Conservation (phyloP, 2,113 vertebrate genomes). For the Microtus pennsylvanicus region DNA sequence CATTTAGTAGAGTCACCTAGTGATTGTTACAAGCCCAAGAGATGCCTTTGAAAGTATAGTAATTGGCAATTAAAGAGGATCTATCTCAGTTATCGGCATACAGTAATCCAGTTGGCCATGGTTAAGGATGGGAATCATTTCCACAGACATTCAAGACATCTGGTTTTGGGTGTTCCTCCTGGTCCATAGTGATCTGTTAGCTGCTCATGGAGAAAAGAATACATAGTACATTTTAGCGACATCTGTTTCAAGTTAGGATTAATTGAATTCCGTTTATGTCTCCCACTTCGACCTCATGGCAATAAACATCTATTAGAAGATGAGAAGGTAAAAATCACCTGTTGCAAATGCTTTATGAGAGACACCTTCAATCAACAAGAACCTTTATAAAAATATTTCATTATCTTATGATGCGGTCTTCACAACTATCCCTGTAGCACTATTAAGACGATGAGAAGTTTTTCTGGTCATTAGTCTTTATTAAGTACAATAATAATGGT, state of each 20-base stretch:
- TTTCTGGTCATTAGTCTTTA: background rate
- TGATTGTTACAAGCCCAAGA: conserved; percentile 37
- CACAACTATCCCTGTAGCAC: background rate
- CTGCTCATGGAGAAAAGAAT: conserved; percentile 16
- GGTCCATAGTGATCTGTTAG: conserved; percentile 55
- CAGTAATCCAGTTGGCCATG: conserved; percentile 44
- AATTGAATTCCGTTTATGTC: conserved; percentile 55
- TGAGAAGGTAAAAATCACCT: background rate
- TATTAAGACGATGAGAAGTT: background rate
- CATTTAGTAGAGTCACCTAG: background rate
- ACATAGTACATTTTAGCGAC: conserved; percentile 37
- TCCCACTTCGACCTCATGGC: background rate
- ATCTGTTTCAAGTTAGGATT: conserved; percentile 74
- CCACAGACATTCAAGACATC: conserved; percentile 68
- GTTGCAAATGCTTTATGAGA: background rate
- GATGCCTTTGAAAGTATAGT: conserved; percentile 44
- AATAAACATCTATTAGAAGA: conserved; percentile 13
- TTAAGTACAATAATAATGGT: background rate
- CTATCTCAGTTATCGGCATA: conserved; percentile 43
- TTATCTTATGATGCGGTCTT: background rate
- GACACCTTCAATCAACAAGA: background rate
- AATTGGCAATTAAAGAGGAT: conserved; percentile 48
- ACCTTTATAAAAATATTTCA: conserved; percentile 7
- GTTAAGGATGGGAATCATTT: conserved; percentile 54
- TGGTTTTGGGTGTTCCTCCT: conserved; percentile 34